Evolutionary conservation across 2,797 vertebrate species (phyloP), one percentile per base, ranked within the genome.

Genomic region (Euthynnus affinis): DNA sequence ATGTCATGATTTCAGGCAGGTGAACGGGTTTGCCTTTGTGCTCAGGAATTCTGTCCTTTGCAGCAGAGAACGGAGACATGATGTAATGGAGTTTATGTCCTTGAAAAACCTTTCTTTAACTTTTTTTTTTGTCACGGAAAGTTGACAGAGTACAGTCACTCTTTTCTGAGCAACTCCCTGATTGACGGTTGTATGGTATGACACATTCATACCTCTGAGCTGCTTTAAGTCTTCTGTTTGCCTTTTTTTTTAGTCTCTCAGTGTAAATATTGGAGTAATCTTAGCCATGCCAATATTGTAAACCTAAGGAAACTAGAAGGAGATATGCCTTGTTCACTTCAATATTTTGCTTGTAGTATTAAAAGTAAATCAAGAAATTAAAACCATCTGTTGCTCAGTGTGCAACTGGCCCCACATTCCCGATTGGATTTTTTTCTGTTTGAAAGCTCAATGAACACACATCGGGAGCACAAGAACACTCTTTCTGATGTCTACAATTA

Each of bases 1-100:
- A 87, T 71, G 80, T 85, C 69, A 81, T 52, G 55, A 64, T 75
- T 81, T 70, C 1, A 13, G 74, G 74, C 71, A 75, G 83, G 72
- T 85, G 42, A 73, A 80, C 18, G 10, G 2, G 17, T 87, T 82
- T 56, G 75, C 22, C 40, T 77, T 42, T 44, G 70, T 4, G 12
- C 51, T 57, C 18, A 76, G 77, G 69, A 80, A 76, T 87, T 57
- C 61, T 37, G 25, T 61, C 63, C 46, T 71, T 49, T 51, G 29
- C 8, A 66, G 29, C 56, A 59, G 0, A 13, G 27, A 63, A 51
- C 46, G 42, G 42, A 78, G n/a, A 70, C 42, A 22, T 76, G 53
- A 80, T 52, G 40, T 81, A 58, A 74, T 77, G 66, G 42, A 4
- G 18, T 78, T 71, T 42, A 15, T 51, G 58, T 61, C 76, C 78